These are phyloP conservation scores for Nibea albiflora DNA, from an alignment of 2,113 vertebrate genomes.

Conservation along the genomic window DNA sequence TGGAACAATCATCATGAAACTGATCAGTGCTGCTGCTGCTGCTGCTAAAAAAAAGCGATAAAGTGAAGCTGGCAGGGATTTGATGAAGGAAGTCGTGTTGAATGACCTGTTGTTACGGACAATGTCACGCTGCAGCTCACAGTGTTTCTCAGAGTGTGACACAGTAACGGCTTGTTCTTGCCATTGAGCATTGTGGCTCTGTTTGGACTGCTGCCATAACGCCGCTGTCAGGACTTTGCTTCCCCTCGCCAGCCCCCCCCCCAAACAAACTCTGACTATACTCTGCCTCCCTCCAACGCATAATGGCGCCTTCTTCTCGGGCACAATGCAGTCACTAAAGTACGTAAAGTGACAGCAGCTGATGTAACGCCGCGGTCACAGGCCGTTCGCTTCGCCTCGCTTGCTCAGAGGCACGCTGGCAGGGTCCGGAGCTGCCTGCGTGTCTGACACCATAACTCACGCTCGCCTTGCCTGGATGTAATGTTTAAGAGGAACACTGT, in stretches of 20 bases:
- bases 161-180: slow-evolving; percentile 79
- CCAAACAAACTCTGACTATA: slow-evolving; percentile 57
- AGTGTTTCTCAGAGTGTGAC: slow-evolving; percentile 63
- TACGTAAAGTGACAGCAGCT: slow-evolving; percentile 47
- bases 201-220: slow-evolving; percentile 55
- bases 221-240: slow-evolving; percentile 44
- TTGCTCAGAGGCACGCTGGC: slow-evolving; percentile 64
- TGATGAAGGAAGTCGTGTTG: slow-evolving; percentile 59
- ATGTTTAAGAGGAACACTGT: slow-evolving; percentile 43
- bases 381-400: slow-evolving; percentile 10
- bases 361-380: slow-evolving; percentile 41
- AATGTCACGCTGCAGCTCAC: slow-evolving; percentile 63
- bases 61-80: slow-evolving; percentile 14
- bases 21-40: background rate
- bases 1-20: background rate
- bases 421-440: slow-evolving; percentile 15
- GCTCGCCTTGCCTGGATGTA: background rate
- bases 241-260: slow-evolving; percentile 45
- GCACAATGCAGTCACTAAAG: slow-evolving; percentile 53
- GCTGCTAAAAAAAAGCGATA: background rate
- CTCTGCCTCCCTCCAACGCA: slow-evolving; percentile 29
- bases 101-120: slow-evolving; percentile 60
- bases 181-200: slow-evolving; percentile 56
- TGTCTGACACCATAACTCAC: slow-evolving; percentile 40
- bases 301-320: slow-evolving; percentile 63